Conservation (phyloP, 1,140 invertebrate genomes). For the Sogatella furcifera region DNA sequence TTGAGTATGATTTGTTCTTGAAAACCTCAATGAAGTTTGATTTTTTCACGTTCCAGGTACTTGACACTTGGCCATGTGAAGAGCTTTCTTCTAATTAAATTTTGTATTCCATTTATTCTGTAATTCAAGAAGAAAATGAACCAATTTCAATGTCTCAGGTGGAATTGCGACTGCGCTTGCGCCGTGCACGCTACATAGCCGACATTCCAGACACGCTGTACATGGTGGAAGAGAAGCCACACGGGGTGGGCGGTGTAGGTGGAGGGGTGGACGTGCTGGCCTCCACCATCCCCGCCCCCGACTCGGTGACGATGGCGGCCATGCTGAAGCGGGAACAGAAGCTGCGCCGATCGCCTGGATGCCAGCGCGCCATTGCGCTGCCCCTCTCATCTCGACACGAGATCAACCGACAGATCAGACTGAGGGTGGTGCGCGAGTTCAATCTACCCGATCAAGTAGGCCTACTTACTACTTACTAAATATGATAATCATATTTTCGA, state of each 20-base stretch:
- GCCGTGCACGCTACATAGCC: constrained; percentile 52
- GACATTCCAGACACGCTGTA: constrained; percentile 89
- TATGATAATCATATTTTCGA: too few relatives aligned
- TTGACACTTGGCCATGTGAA: too few relatives aligned
- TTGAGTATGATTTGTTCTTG: too few relatives aligned
- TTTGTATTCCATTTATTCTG: too few relatives aligned
- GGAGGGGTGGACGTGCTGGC: constrained; percentile 33
- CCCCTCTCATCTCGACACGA: constrained; percentile 64
- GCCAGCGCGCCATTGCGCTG: constrained; percentile 61
- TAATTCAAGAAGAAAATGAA: too few relatives aligned
- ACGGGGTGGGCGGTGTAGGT: constrained; percentile 25
- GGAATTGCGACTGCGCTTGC: constrained; percentile 41
- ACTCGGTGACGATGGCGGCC: constrained; percentile 57
- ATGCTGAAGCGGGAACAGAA: constrained; percentile 83
- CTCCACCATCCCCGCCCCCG: constrained; percentile 48
- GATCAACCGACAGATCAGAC: constrained; percentile 65
- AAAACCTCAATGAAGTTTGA: too few relatives aligned
- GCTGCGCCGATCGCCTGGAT: constrained; percentile 64
- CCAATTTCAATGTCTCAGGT: background rate
- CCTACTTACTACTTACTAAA: too few relatives aligned
- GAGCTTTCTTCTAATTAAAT: too few relatives aligned
- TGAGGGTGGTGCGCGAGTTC: constrained; percentile 86
- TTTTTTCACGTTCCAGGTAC: too few relatives aligned
- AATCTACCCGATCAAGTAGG: constrained; percentile 65
- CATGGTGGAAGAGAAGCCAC: constrained; percentile 71